Evolutionary conservation across 2,888 invertebrate genomes (phyloP).

Genomic region (Byasa hedistus): DNA sequence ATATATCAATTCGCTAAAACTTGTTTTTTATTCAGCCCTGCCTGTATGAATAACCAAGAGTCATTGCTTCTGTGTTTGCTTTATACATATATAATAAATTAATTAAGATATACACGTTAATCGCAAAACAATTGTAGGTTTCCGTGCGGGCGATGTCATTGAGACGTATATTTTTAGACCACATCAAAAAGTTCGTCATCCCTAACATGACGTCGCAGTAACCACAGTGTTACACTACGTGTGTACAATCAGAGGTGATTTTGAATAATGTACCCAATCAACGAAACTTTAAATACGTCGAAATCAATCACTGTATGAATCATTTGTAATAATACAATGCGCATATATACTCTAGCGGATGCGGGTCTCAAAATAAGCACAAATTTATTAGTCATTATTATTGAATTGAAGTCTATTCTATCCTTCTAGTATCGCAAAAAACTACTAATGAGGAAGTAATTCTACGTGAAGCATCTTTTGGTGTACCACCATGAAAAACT

Average conservation of each 20-base stretch:
- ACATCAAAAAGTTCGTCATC: background rate
- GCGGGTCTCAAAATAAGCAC: background rate
- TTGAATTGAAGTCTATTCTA: background rate
- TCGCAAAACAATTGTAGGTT: background rate
- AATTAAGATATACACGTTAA: background rate
- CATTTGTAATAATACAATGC: slow-evolving; percentile 49
- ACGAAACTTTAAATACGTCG: slow-evolving; percentile 37
- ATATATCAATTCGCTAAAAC: too few relatives aligned
- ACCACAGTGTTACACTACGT: background rate
- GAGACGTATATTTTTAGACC: slow-evolving; percentile 15
- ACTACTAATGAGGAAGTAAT: too few relatives aligned
- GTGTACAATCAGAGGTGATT: slow-evolving; percentile 40
- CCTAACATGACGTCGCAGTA: slow-evolving; percentile 23
- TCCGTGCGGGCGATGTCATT: background rate
- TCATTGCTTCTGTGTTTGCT: background rate
- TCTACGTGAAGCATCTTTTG: too few relatives aligned
- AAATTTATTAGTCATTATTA: slow-evolving; percentile 11
- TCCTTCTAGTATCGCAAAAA: too few relatives aligned
- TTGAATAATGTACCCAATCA: slow-evolving; percentile 42
- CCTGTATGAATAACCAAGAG: background rate
- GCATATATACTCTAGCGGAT: slow-evolving; percentile 13
- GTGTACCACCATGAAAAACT: too few relatives aligned
- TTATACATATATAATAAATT: background rate
- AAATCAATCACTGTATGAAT: slow-evolving; percentile 47
- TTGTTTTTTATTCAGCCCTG: too few relatives aligned